Conservation (phyloP, 2,113 vertebrate species). For the Ctenomys sociabilis region DNA sequence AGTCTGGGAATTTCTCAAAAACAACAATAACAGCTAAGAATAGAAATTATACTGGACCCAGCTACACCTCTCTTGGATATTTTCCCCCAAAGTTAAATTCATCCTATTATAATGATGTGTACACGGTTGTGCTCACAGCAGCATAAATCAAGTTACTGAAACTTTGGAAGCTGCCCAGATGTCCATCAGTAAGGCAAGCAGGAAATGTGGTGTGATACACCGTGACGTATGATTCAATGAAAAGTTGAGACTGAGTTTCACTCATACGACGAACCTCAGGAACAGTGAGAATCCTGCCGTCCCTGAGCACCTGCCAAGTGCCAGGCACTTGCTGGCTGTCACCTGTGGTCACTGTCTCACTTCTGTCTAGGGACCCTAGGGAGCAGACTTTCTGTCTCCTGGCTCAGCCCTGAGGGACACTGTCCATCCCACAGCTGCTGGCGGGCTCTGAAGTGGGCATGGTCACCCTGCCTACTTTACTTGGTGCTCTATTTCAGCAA, state of each 20-base stretch:
- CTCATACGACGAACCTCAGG: not conserved
- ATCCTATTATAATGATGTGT: not conserved
- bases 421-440: not conserved
- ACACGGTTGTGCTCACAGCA: not conserved
- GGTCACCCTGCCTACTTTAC: not conserved
- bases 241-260: not conserved
- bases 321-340: not conserved
- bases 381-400: not conserved
- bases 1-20: not conserved
- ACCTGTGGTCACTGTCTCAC: not conserved
- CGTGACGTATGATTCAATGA: not conserved
- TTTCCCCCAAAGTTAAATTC: not conserved
- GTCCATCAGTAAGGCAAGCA: not conserved
- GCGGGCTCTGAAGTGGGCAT: not conserved
- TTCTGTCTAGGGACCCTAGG: fast-evolving
- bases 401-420: not conserved
- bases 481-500: not conserved
- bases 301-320: not conserved
- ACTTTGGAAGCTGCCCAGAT: not conserved
- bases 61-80: not conserved
- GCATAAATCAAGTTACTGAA: not conserved
- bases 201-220: not conserved
- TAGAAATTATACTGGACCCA: not conserved
- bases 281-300: too few species aligned
- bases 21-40: not conserved